Conservation (phyloP, 2,888 invertebrate genomes). For the Lasioglossum morio region DNA sequence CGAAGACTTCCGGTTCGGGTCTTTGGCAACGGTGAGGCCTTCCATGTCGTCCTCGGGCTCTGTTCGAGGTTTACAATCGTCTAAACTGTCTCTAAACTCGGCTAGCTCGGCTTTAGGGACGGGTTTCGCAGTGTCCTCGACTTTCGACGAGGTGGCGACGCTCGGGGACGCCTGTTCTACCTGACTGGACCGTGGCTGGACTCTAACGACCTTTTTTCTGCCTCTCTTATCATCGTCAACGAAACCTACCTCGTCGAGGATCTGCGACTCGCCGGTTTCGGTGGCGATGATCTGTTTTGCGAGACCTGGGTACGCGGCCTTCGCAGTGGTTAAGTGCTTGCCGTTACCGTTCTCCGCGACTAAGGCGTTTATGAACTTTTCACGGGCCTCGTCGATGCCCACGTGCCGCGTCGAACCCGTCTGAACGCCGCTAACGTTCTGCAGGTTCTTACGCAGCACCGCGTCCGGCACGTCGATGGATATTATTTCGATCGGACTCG, state of each 20-base stretch:
- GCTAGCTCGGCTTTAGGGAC: neutral
- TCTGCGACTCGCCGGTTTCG: slow-evolving; percentile 79
- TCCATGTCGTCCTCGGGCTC: slow-evolving; percentile 21
- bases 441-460: slow-evolving; percentile 76
- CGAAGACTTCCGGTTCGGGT: slow-evolving; percentile 35
- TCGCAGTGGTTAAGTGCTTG: slow-evolving; percentile 75
- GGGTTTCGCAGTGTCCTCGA: slow-evolving; percentile 24
- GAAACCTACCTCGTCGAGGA: slow-evolving; percentile 80
- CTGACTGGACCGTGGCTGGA: slow-evolving; percentile 55
- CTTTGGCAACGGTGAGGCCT: slow-evolving; percentile 28
- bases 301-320: slow-evolving; percentile 88
- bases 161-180: slow-evolving; percentile 38
- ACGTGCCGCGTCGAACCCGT: slow-evolving; percentile 73
- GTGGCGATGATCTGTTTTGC: slow-evolving; percentile 89
- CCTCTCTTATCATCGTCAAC: slow-evolving; percentile 65
- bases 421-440: slow-evolving; percentile 68
- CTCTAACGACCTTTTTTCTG: slow-evolving; percentile 57
- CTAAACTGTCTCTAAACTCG: slow-evolving; percentile 10
- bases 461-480: slow-evolving; percentile 77
- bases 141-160: slow-evolving; percentile 41
- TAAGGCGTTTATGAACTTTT: slow-evolving; percentile 79
- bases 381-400: slow-evolving; percentile 79
- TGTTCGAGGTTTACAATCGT: neutral
- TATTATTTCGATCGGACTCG: slow-evolving; percentile 83
- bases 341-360: slow-evolving; percentile 77